phyloP scores from a whole-genome alignment of 2,888 invertebrate genomes.

The Lypha dubia region DNA sequence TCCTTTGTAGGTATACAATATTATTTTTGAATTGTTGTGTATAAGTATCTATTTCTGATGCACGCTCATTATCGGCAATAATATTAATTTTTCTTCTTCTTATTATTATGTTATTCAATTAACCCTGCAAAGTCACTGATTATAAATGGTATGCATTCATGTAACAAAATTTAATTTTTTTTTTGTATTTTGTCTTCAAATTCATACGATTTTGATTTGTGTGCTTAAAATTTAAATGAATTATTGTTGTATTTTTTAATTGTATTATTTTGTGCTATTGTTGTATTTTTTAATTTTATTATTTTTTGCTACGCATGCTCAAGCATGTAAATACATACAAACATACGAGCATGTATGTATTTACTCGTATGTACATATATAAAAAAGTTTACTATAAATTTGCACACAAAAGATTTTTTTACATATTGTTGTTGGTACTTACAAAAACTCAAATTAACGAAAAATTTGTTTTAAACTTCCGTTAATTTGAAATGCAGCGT shows the following conservation, averaged over 20 bases:
- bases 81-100: conserved; percentile 33
- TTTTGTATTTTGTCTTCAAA: conserved; percentile 28
- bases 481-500: conserved; percentile 59
- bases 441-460: conserved; percentile 34
- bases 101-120: not conserved
- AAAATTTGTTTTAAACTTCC: conserved; percentile 58
- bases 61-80: not conserved
- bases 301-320: conserved; percentile 33
- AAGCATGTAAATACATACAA: too few species aligned
- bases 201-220: conserved; percentile 23
- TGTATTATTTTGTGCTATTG: not conserved
- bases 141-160: conserved; percentile 31
- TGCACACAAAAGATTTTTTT: conserved; percentile 28
- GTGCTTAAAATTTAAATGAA: conserved; percentile 45
- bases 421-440: not conserved
- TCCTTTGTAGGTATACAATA: too few species aligned
- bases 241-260: conserved; percentile 42
- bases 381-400: conserved; percentile 26
- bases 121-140: not conserved
- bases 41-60: too few species aligned
- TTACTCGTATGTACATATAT: too few species aligned
- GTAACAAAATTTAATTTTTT: conserved; percentile 3
- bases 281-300: not conserved
- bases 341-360: too few species aligned
- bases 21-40: too few species aligned